Evolutionary conservation across 1,140 invertebrate species (phyloP).

Genomic region (Aphelinus certus): DNA sequence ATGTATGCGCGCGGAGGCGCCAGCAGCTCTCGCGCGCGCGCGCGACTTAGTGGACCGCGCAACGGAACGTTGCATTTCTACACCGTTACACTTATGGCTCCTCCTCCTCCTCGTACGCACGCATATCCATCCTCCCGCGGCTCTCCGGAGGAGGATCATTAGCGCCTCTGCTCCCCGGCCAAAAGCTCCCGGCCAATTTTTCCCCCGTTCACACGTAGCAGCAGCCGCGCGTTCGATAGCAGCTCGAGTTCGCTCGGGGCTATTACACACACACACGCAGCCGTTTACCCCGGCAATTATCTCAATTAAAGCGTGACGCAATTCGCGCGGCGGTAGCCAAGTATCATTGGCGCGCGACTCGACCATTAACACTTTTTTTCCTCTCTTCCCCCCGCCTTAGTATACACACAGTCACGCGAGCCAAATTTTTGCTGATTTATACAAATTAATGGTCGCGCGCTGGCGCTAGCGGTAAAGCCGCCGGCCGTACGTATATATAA

Average conservation of each 20-base stretch:
- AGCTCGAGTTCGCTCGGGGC: too few species aligned
- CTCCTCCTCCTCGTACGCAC: neutral
- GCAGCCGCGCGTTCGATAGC: too few species aligned
- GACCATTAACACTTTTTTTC: too few species aligned
- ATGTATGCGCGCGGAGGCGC: too few species aligned
- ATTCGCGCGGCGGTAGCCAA: too few species aligned
- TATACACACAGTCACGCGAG: too few species aligned
- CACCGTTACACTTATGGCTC: conserved; percentile 63
- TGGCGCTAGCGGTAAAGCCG: too few species aligned
- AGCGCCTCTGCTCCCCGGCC: neutral
- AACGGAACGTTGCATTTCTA: conserved; percentile 58
- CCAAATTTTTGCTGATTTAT: too few species aligned
- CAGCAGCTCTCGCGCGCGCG: too few species aligned
- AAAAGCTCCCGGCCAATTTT: conserved; percentile 1
- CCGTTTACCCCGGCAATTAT: conserved; percentile 18
- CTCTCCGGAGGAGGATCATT: neutral
- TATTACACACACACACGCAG: neutral
- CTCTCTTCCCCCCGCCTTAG: too few species aligned
- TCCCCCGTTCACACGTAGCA: neutral
- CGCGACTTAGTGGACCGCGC: conserved; percentile 61
- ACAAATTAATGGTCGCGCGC: too few species aligned
- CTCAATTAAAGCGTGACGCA: neutral
- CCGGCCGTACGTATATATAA: neutral
- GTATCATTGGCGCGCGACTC: too few species aligned
- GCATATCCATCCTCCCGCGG: neutral